Evolutionary conservation across 2,113 vertebrate species (phyloP), one percentile per base, ranked within the genome.

Genomic region (Microtus pennsylvanicus): DNA sequence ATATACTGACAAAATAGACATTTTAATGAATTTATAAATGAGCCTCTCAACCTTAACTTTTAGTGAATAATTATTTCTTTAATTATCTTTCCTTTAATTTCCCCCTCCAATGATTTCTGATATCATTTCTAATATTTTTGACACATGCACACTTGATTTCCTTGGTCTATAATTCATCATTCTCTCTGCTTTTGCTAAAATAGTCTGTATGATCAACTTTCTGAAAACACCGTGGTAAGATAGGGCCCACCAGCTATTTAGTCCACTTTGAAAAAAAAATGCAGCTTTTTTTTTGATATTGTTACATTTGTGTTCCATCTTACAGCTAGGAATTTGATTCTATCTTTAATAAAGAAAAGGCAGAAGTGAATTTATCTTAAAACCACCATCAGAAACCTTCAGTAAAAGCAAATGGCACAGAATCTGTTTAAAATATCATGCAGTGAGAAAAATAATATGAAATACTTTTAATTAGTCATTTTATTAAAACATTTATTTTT

Each of bases 291-390:
- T 72, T 30, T 94, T 87, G 50, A 1, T 95, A 87, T 78, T 93
- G 5, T 86, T 92, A 92, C 52, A 77, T 85, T 78, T 93, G 21
- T 87, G 58, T 91, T 78, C 87, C 72, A 16, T 1, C 16, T 72
- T 92, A 52, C 19, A 93, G 10, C 8, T 80, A 55, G 2, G 28
- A 24, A 50, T 45, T 93, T 45, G 86, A 63, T 89, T 11, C 50
- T 50, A 8, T 91, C 28, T 92, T 92, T 90, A 42, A 90, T 58
- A 45, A 92, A 92, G 19, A 78, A 89, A 26, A 89, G 35, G 55
- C 75, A 80, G 35, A 80, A 26, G 85, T 13, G 4, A 93, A 94
- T 76, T 42, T 13, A 81, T 77, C 72, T 63, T 35, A 90, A 96
- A 95, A 61, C 24, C 50, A 93, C 35, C 65, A 16, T 89, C n/a